Conservation (phyloP, 2,888 invertebrate genomes). For the Lycophotia porphyrea region DNA sequence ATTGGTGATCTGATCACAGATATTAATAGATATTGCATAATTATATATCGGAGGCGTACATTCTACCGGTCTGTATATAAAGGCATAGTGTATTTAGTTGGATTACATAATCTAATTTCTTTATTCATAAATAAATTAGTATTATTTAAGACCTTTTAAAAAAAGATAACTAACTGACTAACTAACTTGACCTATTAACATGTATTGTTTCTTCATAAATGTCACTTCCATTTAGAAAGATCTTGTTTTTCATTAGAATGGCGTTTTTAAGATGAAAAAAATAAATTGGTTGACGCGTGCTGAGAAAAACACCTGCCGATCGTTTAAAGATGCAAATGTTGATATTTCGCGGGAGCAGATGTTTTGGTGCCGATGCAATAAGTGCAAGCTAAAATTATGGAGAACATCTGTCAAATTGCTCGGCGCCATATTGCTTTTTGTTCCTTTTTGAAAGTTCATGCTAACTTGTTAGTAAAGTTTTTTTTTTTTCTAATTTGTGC, state of each 20-base stretch:
- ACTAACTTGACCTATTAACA: slow-evolving; percentile 5
- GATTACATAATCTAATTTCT: neutral
- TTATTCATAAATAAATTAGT: neutral
- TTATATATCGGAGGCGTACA: neutral
- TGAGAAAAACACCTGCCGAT: slow-evolving; percentile 67
- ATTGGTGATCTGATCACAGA: slow-evolving; percentile 24
- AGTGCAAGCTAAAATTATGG: slow-evolving; percentile 44
- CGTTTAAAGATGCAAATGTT: slow-evolving; percentile 65
- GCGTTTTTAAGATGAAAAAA: slow-evolving; percentile 22
- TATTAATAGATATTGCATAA: slow-evolving; percentile 44
- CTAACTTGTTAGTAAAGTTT: neutral
- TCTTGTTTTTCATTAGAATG: slow-evolving; percentile 1
- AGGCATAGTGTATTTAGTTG: neutral
- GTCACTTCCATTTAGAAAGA: neutral
- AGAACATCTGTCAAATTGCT: slow-evolving; percentile 65
- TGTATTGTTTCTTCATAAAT: slow-evolving; percentile 12
- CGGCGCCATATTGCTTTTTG: slow-evolving; percentile 49
- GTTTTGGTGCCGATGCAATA: slow-evolving; percentile 56
- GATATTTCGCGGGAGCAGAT: slow-evolving; percentile 70
- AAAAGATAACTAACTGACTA: neutral
- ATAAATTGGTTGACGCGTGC: slow-evolving; percentile 54
- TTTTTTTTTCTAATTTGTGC: neutral
- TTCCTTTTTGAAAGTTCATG: slow-evolving; percentile 1
- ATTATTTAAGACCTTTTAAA: neutral
- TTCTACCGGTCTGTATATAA: neutral